These are phyloP conservation scores for Lymantria monacha DNA, from an alignment of 2,888 invertebrate species.

Conservation along the genomic window DNA sequence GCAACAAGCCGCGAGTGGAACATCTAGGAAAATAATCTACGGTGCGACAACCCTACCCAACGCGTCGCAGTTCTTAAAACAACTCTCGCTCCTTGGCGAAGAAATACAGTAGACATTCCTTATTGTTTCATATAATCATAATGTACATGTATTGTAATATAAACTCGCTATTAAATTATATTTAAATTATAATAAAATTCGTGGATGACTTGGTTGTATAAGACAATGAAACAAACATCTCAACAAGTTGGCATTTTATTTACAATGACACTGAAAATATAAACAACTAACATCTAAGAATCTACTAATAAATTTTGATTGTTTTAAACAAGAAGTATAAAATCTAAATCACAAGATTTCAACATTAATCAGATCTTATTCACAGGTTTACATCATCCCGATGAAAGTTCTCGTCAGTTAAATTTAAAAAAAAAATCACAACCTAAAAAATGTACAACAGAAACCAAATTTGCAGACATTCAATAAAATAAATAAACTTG, in stretches of 20 bases:
- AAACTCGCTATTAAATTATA: conserved; percentile 33
- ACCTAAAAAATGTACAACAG: conserved; percentile 42
- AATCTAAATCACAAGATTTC: conserved; percentile 81
- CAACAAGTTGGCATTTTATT: conserved; percentile 84
- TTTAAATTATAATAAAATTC: conserved; percentile 39
- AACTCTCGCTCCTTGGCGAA: conserved; percentile 90
- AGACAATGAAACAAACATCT: conserved; percentile 62
- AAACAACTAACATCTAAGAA: conserved; percentile 81
- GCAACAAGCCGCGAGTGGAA: conserved; percentile 86
- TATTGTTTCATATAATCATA: conserved; percentile 14
- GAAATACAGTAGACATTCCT: conserved; percentile 83
- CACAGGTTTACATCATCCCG: conserved; percentile 49
- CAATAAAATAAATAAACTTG: conserved; percentile 48
- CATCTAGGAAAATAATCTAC: conserved; percentile 92
- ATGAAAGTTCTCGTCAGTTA: conserved; percentile 35
- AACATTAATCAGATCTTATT: conserved; percentile 72
- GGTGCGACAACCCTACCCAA: conserved; percentile 97
- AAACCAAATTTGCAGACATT: conserved; percentile 21
- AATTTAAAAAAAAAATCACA: conserved; percentile 43
- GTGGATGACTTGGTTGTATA: conserved; percentile 35
- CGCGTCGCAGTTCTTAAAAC: conserved; percentile 96
- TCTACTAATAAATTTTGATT: conserved; percentile 80
- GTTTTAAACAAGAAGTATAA: conserved; percentile 82
- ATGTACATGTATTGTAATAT: conserved; percentile 37
- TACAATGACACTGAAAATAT: conserved; percentile 83